A percentile compares a stretch with the other conserved stretches of the same genome.
Conservation (phyloP, 2,797 vertebrate genomes). For the Gymnothorax reevesii region DNA sequence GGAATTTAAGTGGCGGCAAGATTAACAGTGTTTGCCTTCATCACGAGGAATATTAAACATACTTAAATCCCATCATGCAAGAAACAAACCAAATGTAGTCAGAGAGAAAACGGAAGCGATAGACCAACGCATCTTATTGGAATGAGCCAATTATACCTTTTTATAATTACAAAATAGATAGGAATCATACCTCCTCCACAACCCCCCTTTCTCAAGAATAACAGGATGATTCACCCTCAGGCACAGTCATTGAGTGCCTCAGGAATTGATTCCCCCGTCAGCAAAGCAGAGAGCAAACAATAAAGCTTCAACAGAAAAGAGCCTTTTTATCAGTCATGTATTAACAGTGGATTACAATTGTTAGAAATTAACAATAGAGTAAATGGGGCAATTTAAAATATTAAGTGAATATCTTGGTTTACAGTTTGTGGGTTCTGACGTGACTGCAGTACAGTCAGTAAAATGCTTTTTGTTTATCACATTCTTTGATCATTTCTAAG, state of each 20-base stretch:
- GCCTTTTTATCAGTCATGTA: neutral
- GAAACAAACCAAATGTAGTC: slow-evolving; percentile 25
- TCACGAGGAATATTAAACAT: neutral
- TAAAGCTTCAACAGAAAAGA: slow-evolving; percentile 9
- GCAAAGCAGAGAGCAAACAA: slow-evolving; percentile 12
- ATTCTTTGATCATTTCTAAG: neutral
- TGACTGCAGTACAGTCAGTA: neutral
- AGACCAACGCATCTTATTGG: slow-evolving; percentile 33
- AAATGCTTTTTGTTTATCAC: neutral
- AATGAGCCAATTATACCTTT: slow-evolving; percentile 40
- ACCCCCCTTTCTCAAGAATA: slow-evolving; percentile 22
- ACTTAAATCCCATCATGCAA: slow-evolving; percentile 40
- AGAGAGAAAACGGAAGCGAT: slow-evolving; percentile 12
- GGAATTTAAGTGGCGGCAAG: slow-evolving; percentile 47
- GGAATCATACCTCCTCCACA: slow-evolving; percentile 19
- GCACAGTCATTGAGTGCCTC: slow-evolving; percentile 35
- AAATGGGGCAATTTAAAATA: slow-evolving; percentile 2
- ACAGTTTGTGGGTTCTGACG: neutral
- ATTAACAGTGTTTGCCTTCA: slow-evolving; percentile 40
- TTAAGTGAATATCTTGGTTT: neutral
- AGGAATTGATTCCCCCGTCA: slow-evolving; percentile 16
- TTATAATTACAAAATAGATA: slow-evolving; percentile 33
- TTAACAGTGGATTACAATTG: slow-evolving; percentile 8
- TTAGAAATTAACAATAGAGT: neutral
- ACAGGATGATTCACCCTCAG: slow-evolving; percentile 32